Base-by-base conservation (phyloP, 2,113 vertebrate genomes). In the Chloropsis hardwickii region DNA sequence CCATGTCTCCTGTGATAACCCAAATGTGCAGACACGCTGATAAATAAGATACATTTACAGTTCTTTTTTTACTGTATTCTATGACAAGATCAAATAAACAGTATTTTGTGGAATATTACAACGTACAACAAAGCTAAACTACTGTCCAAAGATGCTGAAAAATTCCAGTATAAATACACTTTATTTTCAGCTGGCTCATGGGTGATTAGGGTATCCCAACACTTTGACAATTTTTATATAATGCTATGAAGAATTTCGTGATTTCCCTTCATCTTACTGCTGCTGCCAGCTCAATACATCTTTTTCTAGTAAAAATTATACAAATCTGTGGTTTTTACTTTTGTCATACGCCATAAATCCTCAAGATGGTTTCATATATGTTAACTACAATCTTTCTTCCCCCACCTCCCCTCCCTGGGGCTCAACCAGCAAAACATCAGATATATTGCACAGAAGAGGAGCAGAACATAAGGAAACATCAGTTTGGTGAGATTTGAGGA, bases 11-110 rank as follows among this genome's bases (percentile, higher is more conserved):
- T 84, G 94, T 96, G 98, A 98, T 98, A 97, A 96, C 88, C 89
- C 47, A 93, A 88, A 95, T 10, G 50, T 87, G 80, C 94, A 97
- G 95, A 96, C 93, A 66, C 12, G 6, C 95, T 95, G 97, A 98
- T 97, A 97, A 98, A 98, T 97, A 97, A 93, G 77, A 97, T 96
- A 90, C 77, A 62, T 97, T 97, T 97, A 78, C 95, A 95, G 94
- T 96, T 96, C 95, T 97, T 98, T 97, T 97, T 97, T 97, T 97
- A 95, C 95, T 97, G 69, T 82, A 90, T 90, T 93, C 92, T 92
- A 64, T 97, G 97, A 98, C 97, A 97, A 98, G 97, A 97, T 97
- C 97, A 97, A 97, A 95, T 96, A 97, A 97, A 96, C 92, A 91
- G 66, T 93, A 93, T 97, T 97, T 97, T 94, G 95, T 92, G 81